Percentiles rank a stretch among this genome's conserved stretches.
These are phyloP conservation scores for Agelastica alni DNA, from an alignment of 2,888 invertebrate species.

Conservation along the genomic window DNA sequence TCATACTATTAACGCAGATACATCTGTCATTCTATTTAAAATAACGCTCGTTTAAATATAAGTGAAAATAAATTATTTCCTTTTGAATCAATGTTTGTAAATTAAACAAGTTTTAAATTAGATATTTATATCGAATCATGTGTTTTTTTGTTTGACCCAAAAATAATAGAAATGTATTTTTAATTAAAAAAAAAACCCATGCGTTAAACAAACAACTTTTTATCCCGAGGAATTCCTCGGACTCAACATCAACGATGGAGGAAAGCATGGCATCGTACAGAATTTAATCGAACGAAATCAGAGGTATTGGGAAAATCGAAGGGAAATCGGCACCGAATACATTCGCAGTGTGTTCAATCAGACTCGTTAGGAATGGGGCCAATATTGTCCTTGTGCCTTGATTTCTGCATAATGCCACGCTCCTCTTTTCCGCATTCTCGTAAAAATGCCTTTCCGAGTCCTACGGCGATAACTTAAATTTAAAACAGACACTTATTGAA, in stretches of 20 bases:
- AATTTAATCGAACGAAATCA: constrained; percentile 55
- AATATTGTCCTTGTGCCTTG: constrained; percentile 41
- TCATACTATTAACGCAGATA: no score
- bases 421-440: constrained; percentile 26
- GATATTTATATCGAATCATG: no score
- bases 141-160: no score
- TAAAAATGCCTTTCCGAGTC: constrained; percentile 32
- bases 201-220: no score
- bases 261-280: constrained; percentile 50
- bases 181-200: no score
- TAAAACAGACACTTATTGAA: constrained; percentile 32
- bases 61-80: no score
- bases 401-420: constrained; percentile 42
- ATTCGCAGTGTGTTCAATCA: constrained; percentile 48
- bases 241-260: no score
- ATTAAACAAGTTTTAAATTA: background rate
- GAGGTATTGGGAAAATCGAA: constrained; percentile 48
- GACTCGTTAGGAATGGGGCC: constrained; percentile 47
- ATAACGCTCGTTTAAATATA: no score
- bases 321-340: constrained; percentile 46
- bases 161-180: no score
- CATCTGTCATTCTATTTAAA: no score
- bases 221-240: no score
- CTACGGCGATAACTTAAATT: constrained; percentile 30
- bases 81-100: no score